Percentiles rank a stretch among this genome's conserved stretches.
These are phyloP conservation scores for Drosophila paucipuncta DNA, from an alignment of 2,888 invertebrate species.

Conservation along the genomic window DNA sequence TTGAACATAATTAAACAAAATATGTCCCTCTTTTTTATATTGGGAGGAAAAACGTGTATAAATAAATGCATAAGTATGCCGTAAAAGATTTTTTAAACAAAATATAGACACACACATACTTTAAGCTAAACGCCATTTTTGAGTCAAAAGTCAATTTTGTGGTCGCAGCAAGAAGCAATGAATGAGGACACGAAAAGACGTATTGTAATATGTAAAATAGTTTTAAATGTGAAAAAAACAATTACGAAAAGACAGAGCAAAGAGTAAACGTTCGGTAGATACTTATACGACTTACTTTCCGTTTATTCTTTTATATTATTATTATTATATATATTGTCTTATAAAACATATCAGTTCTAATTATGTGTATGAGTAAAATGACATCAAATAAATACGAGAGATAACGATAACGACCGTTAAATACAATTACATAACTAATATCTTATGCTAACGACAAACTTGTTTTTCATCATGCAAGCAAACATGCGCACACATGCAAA, in stretches of 20 bases:
- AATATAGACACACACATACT: slow-evolving; percentile 54
- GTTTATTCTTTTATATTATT: slow-evolving; percentile 43
- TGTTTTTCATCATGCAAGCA: slow-evolving; percentile 53
- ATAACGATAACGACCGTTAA: slow-evolving; percentile 53
- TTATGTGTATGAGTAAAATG: slow-evolving; percentile 69
- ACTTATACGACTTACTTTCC: slow-evolving; percentile 71
- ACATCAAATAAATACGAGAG: slow-evolving; percentile 47
- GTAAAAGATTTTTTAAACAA: slow-evolving; percentile 67
- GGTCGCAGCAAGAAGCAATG: slow-evolving; percentile 43
- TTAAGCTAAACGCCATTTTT: slow-evolving; percentile 67
- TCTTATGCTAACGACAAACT: slow-evolving; percentile 54
- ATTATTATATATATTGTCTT: slow-evolving; percentile 71
- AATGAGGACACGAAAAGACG: slow-evolving; percentile 17
- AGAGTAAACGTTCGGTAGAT: slow-evolving; percentile 58
- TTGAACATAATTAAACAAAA: slow-evolving; percentile 67
- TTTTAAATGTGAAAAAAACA: slow-evolving; percentile 39
- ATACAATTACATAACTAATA: slow-evolving; percentile 45
- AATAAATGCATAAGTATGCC: slow-evolving; percentile 61
- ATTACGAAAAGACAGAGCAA: slow-evolving; percentile 44
- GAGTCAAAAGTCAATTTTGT: slow-evolving; percentile 75
- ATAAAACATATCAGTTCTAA: slow-evolving; percentile 80
- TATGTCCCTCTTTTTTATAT: slow-evolving; percentile 64
- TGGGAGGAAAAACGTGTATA: slow-evolving; percentile 44
- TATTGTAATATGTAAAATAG: slow-evolving; percentile 48
- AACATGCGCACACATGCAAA: slow-evolving; percentile 33